Evolutionary conservation across 2,797 vertebrate genomes (phyloP).

Genomic region (Sternarchorhynchus goeldii): DNA sequence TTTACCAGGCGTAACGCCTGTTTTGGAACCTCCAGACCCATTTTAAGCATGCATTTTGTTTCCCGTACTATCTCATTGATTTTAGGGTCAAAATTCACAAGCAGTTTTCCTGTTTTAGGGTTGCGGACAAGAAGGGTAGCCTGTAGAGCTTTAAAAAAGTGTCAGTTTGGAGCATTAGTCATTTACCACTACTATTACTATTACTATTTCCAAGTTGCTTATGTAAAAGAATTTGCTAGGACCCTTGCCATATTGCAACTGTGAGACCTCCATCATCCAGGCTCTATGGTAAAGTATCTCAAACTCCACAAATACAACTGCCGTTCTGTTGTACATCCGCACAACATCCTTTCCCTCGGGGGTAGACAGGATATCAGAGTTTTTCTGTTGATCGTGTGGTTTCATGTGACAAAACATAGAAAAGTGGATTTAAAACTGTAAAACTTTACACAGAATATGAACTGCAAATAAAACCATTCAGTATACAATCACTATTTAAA

Average conservation of each 20-base stretch:
- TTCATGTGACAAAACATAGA: background rate
- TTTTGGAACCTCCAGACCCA: slow-evolving; percentile 79
- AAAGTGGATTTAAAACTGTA: no score
- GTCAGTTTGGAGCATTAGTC: background rate
- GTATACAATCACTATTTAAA: no score
- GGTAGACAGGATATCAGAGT: slow-evolving; percentile 76
- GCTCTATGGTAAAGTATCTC: slow-evolving; percentile 75
- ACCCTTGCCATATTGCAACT: slow-evolving; percentile 74
- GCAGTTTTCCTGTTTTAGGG: slow-evolving; percentile 72
- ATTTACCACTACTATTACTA: background rate
- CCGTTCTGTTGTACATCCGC: slow-evolving; percentile 77
- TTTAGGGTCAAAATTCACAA: slow-evolving; percentile 82
- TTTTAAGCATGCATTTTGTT: slow-evolving; percentile 79
- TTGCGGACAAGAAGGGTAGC: slow-evolving; percentile 74
- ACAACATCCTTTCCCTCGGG: slow-evolving; percentile 76
- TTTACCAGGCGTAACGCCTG: slow-evolving; percentile 57
- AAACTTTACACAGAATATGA: no score
- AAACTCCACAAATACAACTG: slow-evolving; percentile 74
- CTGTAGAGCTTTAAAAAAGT: slow-evolving; percentile 74
- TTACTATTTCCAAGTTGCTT: background rate
- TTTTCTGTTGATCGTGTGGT: slow-evolving; percentile 67
- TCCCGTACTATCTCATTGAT: slow-evolving; percentile 77
- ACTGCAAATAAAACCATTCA: no score
- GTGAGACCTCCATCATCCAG: slow-evolving; percentile 75
- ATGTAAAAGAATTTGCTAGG: background rate